Evolutionary conservation across 2,113 vertebrate species (phyloP).

Genomic region (Eretmochelys imbricata): DNA sequence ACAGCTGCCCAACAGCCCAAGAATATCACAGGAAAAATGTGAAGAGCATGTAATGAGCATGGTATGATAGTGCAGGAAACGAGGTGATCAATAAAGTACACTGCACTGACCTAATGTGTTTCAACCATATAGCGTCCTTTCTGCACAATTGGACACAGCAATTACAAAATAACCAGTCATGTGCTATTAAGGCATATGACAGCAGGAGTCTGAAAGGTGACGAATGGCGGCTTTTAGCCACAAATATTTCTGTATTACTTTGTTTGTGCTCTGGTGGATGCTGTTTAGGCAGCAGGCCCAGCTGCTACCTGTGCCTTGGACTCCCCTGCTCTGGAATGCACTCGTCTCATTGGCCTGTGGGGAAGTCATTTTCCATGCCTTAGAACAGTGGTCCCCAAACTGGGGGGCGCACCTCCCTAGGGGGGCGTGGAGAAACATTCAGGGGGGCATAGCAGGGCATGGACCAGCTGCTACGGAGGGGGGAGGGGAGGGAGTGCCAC

Average conservation of each 20-base stretch:
- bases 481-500: too few relatives aligned
- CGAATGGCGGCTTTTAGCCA: conserved; percentile 27
- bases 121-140: background rate
- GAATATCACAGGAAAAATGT: background rate
- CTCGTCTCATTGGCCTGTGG: background rate
- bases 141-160: conserved; percentile 22
- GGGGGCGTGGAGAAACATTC: too few relatives aligned
- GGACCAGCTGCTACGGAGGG: too few relatives aligned
- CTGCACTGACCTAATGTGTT: background rate
- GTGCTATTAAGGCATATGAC: background rate
- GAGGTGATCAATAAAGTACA: background rate
- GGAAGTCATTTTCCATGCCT: background rate
- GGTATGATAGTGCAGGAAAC: background rate
- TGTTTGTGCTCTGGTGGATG: conserved; percentile 28
- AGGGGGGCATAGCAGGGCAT: too few relatives aligned
- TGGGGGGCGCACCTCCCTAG: too few relatives aligned
- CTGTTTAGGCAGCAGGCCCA: background rate
- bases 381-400: too few relatives aligned
- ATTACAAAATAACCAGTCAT: background rate
- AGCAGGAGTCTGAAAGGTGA: conserved; percentile 9
- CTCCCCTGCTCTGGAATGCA: background rate
- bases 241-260: conserved; percentile 25
- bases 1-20: background rate
- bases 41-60: background rate
- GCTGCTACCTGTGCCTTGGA: background rate